Evolutionary conservation across 2,888 invertebrate species (phyloP).

Genomic region (Uropetala carovei): DNA sequence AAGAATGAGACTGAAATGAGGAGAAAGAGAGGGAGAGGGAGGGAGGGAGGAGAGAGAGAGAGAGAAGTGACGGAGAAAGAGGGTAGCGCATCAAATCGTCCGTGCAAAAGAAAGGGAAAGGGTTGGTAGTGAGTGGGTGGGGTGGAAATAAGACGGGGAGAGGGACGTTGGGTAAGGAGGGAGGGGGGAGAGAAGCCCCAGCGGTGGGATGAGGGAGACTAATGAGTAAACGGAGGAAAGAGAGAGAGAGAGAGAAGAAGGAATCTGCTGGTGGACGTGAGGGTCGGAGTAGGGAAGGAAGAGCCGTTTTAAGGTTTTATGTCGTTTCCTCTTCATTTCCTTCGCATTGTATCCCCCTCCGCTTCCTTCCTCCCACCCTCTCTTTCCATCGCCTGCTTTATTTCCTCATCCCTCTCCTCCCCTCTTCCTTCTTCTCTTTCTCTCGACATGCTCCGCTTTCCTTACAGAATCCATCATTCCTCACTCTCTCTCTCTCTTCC

Average conservation of each 20-base stretch:
- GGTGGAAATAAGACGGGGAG: not conserved
- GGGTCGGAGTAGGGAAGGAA: not conserved
- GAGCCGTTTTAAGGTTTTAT: not conserved
- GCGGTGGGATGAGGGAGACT: not conserved
- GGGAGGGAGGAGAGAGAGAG: not conserved
- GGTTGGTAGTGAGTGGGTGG: not conserved
- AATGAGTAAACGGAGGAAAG: not conserved
- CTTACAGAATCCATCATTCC: too few species aligned
- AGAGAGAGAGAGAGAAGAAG: not conserved
- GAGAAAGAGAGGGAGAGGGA: not conserved
- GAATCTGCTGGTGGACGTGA: not conserved
- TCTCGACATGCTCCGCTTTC: not conserved
- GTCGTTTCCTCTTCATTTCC: not conserved
- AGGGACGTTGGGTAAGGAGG: not conserved
- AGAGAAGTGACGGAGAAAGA: not conserved
- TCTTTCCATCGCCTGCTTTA: not conserved
- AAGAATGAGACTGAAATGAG: not conserved
- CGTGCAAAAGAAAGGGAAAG: not conserved
- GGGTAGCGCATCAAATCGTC: conserved; percentile 3
- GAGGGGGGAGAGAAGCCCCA: not conserved
- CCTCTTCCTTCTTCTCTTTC: not conserved
- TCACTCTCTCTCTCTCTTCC: too few species aligned
- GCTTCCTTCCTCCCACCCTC: too few species aligned
- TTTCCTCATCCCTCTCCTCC: not conserved
- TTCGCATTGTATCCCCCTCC: too few species aligned